phyloP scores from a whole-genome alignment of 2,113 vertebrate species.

The Microtus oregoni region DNA sequence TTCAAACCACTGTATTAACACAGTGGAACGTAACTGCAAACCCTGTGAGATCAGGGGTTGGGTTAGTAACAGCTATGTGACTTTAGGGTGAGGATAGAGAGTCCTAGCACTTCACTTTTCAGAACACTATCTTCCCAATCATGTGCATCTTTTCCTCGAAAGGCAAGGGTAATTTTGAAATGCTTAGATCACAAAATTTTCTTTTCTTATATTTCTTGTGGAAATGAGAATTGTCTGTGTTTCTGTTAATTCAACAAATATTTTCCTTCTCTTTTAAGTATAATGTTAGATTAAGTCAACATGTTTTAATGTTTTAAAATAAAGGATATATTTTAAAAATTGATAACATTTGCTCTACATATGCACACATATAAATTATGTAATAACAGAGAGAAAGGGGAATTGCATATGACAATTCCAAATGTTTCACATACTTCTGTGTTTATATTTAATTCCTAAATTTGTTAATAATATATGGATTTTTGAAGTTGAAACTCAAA shows the following conservation, averaged over 20 bases:
- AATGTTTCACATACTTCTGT: conserved; percentile 27
- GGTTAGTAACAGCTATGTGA: background rate
- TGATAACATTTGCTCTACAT: background rate
- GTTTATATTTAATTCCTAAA: conserved; percentile 45
- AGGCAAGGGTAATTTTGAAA: conserved; percentile 18
- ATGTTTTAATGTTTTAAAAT: conserved; percentile 4
- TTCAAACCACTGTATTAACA: background rate
- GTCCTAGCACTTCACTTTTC: background rate
- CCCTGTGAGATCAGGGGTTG: background rate
- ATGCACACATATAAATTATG: background rate
- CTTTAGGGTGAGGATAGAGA: background rate
- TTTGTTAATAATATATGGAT: background rate
- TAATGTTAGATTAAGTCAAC: conserved; percentile 8
- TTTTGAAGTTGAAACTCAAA: conserved; percentile 23
- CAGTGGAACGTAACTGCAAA: background rate
- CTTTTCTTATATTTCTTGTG: background rate
- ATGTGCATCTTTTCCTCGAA: background rate
- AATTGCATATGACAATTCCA: background rate
- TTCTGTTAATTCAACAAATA: background rate
- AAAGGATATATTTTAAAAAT: background rate
- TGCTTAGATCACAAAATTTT: background rate
- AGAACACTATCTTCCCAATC: background rate
- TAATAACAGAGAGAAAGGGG: background rate
- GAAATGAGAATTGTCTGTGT: background rate
- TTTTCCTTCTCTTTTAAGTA: background rate